Conservation (phyloP, 2,113 vertebrate genomes). For the Pedetes capensis region DNA sequence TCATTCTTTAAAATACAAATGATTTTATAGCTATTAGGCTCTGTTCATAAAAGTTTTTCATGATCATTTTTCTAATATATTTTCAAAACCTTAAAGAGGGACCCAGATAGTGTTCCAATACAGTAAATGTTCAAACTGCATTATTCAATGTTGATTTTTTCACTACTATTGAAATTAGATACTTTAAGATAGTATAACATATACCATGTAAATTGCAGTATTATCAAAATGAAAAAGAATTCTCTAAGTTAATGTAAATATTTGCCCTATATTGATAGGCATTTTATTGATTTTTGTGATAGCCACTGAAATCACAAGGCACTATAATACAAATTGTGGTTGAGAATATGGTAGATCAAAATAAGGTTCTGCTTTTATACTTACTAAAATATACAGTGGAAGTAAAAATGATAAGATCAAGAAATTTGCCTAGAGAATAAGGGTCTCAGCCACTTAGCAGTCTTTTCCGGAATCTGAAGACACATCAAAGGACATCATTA, state of each 20-base stretch:
- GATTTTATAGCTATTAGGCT: not conserved
- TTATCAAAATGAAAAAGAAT: slow-evolving; percentile 14
- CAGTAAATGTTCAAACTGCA: not conserved
- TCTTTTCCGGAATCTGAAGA: not conserved
- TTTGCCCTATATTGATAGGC: not conserved
- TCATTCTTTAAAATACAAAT: slow-evolving; percentile 34
- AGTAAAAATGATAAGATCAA: slow-evolving; percentile 9
- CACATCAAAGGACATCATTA: not conserved
- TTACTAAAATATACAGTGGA: not conserved
- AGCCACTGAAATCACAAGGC: not conserved
- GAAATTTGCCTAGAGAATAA: not conserved
- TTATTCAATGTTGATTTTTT: not conserved
- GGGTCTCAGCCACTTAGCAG: not conserved
- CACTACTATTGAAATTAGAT: not conserved
- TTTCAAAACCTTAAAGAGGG: slow-evolving; percentile 2
- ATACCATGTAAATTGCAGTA: not conserved
- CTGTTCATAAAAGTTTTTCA: not conserved
- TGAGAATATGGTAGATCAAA: not conserved
- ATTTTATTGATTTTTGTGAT: slow-evolving; percentile 28
- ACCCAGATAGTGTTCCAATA: not conserved
- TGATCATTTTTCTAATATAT: not conserved
- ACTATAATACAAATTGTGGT: not conserved
- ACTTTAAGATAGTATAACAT: slow-evolving; percentile 16
- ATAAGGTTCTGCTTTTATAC: not conserved
- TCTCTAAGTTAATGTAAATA: slow-evolving; percentile 1